Base-by-base conservation (phyloP, 1,140 invertebrate genomes). In the Drosophila lowei region DNA sequence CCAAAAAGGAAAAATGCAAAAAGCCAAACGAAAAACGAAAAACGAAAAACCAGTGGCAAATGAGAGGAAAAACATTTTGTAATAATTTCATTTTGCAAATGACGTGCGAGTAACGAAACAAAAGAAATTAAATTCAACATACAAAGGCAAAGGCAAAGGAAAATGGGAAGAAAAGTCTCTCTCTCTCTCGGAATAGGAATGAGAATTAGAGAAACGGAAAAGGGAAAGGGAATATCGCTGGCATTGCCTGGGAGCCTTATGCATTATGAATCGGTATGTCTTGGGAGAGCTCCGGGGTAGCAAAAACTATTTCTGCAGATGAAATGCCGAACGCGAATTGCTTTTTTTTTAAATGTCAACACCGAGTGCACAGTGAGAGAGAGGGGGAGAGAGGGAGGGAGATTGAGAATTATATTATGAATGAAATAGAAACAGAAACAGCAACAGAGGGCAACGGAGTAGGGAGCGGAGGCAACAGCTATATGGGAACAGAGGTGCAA, bases 61-160 rank as follows among this genome's bases (percentile, higher is more conserved):
- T 77, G 77, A 86, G 73, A 43, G 65, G 68, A 53, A 78, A 67
- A 80, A 78, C 68, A 89, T 89, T 89, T 78, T 89, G 80, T 89
- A 85, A 89, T 89, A 89, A 89, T 89, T 89, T 89, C 77, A 89
- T 89, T 89, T 89, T 89, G 85, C 85, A 89, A 89, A 85, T 89
- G 85, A 89, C 85, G 85, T 89, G 80, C 85, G 74, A 89, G 79
- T 85, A 89, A 89, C 85, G 80, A 89, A 89, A 89, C 85, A 89
- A 89, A 89, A 89, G 85, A 89, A 85, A 81, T 88, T 88, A 88
- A 88, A 78, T 89, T 89, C 79, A 89, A 89, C 86, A 80, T 89
- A 80, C 77, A 78, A 89, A 89, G 77, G 75, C 77, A 78, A 89
- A 89, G 77, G 75, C 72, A 78, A 61, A 38, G 75, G 75, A 78